Conservation (phyloP, 1,140 invertebrate species). For the Belonocnema kinseyi region DNA sequence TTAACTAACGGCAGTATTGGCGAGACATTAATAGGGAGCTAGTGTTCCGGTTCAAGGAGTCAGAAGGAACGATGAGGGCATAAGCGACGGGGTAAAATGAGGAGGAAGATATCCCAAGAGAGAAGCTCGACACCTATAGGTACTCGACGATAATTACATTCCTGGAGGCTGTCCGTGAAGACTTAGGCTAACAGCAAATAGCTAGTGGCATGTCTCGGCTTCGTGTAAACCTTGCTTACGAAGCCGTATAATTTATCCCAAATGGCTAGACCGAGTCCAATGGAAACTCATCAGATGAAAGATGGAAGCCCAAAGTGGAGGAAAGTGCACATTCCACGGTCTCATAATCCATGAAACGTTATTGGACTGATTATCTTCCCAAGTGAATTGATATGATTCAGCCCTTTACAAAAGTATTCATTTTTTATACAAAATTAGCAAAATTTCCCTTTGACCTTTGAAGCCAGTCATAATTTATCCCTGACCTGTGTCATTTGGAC, state of each 20-base stretch:
- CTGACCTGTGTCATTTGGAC: too few relatives aligned
- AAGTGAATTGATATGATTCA: background rate
- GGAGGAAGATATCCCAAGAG: background rate
- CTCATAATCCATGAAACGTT: background rate
- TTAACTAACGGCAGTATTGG: constrained; percentile 6
- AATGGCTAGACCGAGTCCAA: constrained; percentile 17
- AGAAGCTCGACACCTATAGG: constrained; percentile 7
- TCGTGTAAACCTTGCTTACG: constrained; percentile 22
- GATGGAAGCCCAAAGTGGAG: constrained; percentile 8
- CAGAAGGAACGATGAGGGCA: constrained; percentile 16
- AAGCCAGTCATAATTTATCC: too few relatives aligned
- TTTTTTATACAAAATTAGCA: too few relatives aligned
- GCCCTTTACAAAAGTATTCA: background rate
- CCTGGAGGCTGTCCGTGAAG: constrained; percentile 22
- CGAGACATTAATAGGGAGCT: constrained; percentile 16
- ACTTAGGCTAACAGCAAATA: constrained; percentile 21
- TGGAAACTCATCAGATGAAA: background rate
- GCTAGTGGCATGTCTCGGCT: constrained; percentile 11
- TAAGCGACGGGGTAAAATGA: constrained; percentile 23
- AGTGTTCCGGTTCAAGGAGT: constrained; percentile 1
- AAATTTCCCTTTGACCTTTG: too few relatives aligned
- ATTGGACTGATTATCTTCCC: background rate
- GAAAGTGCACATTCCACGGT: background rate
- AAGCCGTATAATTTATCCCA: constrained; percentile 19
- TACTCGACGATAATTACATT: constrained; percentile 25